Evolutionary conservation across 2,797 vertebrate species (phyloP), one percentile per base, ranked within the genome.

Genomic region (Gambusia yucatana): DNA sequence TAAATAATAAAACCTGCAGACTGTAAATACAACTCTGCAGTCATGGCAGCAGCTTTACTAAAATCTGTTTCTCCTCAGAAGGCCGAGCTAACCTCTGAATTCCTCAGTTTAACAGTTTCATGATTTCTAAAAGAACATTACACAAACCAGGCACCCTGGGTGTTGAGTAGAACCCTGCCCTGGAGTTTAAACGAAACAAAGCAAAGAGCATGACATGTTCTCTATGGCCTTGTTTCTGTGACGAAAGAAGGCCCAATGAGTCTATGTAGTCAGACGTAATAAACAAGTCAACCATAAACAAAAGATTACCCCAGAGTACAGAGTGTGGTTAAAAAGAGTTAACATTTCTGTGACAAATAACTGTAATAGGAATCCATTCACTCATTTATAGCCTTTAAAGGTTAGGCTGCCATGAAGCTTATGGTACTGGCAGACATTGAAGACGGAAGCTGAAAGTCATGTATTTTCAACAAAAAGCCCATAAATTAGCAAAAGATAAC

Each of bases 141-240:
- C 91, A 92, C 81, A 94, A 93, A 92, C 86, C 93, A 94, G 92
- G 84, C 90, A 84, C 48, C 33, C 83, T 5, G 16, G 74, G 78
- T 67, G 81, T 46, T 86, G 87, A 82, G 91, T 90, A 91, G 91
- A 94, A 93, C 61, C 93, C 90, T 83, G 80, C 25, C 28, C 84
- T 78, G 79, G 73, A 80, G 84, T 81, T 82, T 93, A 91, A 89
- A 77, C 82, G 88, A 88, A 92, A 94, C 88, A 92, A 88, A 87
- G 77, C 80, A 70, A 91, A 65, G 80, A 89, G 89, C 77, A 89
- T 90, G 82, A 77, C 73, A 91, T 88, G 89, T 93, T 89, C 90
- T 86, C 77, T 43, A 72, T 57, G 82, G 79, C 78, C 55, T 91
- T 88, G 84, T 88, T 91, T 88, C 91, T 77, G 76, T 79, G 74